Conservation (phyloP, 2,888 invertebrate genomes). For the Dicyrtoma fusca region DNA sequence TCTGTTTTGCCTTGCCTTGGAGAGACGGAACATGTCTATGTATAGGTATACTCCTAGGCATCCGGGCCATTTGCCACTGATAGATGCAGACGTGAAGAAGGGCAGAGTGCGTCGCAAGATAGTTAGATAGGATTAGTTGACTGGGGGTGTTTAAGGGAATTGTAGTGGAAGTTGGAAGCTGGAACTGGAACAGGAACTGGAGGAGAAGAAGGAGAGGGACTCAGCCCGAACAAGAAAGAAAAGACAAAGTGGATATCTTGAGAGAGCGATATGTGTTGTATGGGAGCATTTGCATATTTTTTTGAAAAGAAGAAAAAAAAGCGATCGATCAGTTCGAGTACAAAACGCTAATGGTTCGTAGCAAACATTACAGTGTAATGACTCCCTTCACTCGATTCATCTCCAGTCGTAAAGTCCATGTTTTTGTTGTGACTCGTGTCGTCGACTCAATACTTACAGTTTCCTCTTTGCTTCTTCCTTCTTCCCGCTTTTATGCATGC, state of each 20-base stretch:
- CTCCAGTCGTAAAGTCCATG: constrained; percentile 35
- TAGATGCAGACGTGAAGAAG: not conserved
- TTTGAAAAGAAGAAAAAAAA: constrained; percentile 24
- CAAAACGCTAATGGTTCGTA: constrained; percentile 54
- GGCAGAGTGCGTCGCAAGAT: not conserved
- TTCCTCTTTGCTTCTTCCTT: constrained; percentile 23
- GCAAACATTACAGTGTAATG: constrained; percentile 53
- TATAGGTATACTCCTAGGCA: no score
- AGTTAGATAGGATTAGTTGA: constrained; percentile 6
- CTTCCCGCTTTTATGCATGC: constrained; percentile 42
- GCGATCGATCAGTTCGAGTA: constrained; percentile 49
- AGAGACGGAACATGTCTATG: no score
- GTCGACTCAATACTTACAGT: constrained; percentile 18
- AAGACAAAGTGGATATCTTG: constrained; percentile 6
- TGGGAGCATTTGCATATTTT: constrained; percentile 37
- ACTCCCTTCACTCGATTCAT: constrained; percentile 42
- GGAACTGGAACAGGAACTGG: not conserved
- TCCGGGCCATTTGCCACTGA: no score
- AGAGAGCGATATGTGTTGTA: constrained; percentile 8
- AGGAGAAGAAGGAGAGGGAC: not conserved
- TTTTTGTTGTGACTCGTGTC: constrained; percentile 41
- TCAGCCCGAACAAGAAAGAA: no score
- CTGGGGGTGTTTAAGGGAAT: constrained; percentile 20
- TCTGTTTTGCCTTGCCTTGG: not conserved
- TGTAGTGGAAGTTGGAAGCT: no score